Evolutionary conservation across 2,113 vertebrate species (phyloP).

Genomic region (Rhinoderma darwinii): DNA sequence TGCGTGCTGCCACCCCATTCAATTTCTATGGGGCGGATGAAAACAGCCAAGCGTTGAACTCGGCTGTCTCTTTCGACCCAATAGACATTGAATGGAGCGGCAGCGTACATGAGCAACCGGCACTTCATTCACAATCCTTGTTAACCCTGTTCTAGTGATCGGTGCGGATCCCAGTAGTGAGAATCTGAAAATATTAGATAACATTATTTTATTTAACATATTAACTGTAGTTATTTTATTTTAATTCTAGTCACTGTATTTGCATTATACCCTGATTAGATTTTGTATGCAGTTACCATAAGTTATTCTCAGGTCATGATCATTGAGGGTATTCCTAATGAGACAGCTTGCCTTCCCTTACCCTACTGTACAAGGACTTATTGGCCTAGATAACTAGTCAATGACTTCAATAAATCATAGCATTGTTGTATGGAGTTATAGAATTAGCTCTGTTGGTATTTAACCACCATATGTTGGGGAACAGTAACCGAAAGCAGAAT

Average conservation of each 20-base stretch:
- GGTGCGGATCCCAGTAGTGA: no score
- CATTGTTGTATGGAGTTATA: background rate
- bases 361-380: constrained; percentile 1
- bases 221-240: background rate
- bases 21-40: no score
- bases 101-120: no score
- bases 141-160: no score
- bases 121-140: no score
- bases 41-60: no score
- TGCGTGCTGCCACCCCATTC: no score
- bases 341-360: background rate
- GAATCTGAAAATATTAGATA: background rate
- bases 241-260: background rate
- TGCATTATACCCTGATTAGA: background rate
- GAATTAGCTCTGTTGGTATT: background rate
- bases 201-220: background rate
- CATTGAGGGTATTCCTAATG: background rate
- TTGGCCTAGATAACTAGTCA: background rate
- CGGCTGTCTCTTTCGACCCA: no score
- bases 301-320: background rate
- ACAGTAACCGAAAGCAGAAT: background rate
- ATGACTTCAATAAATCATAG: constrained; percentile 22
- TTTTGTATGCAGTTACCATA: background rate
- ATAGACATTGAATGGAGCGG: no score
- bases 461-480: constrained; percentile 10